Evolutionary conservation across 1,140 invertebrate genomes (phyloP).

Genomic region (Brachionus angularis): DNA sequence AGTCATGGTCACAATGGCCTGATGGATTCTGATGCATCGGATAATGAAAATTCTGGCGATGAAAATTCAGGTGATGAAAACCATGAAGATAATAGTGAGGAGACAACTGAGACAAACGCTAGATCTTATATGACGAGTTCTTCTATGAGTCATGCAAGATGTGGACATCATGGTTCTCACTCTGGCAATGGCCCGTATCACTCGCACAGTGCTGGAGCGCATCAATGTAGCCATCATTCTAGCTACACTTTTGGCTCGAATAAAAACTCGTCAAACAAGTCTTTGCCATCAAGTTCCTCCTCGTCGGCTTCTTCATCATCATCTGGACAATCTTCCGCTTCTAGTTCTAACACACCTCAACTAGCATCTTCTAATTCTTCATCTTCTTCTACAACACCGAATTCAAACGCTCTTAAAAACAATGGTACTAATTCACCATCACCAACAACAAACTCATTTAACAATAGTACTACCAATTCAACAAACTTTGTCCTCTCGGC

Average conservation of each 20-base stretch:
- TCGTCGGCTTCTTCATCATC: not conserved
- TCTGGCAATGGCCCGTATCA: not conserved
- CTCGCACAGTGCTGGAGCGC: not conserved
- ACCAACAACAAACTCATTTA: not conserved
- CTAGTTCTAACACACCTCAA: too few relatives aligned
- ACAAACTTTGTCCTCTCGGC: not conserved
- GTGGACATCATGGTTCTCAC: conserved; percentile 1
- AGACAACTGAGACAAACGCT: not conserved
- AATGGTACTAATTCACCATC: not conserved
- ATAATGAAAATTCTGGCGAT: conserved; percentile 6
- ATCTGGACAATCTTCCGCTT: not conserved
- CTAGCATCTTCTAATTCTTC: not conserved
- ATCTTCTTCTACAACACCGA: conserved; percentile 8
- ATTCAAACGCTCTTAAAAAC: not conserved
- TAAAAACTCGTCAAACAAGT: conserved; percentile 19
- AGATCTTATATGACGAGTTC: not conserved
- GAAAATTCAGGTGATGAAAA: conserved; percentile 7
- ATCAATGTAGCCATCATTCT: conserved; percentile 35
- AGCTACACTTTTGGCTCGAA: not conserved
- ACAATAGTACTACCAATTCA: not conserved
- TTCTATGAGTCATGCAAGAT: conserved; percentile 10
- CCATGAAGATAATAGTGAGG: not conserved
- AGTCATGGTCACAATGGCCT: not conserved
- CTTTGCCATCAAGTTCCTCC: not conserved
- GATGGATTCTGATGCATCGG: conserved; percentile 25